phyloP scores from a whole-genome alignment of 64 coral and sea anemone genomes.

The Montipora capricornis region DNA sequence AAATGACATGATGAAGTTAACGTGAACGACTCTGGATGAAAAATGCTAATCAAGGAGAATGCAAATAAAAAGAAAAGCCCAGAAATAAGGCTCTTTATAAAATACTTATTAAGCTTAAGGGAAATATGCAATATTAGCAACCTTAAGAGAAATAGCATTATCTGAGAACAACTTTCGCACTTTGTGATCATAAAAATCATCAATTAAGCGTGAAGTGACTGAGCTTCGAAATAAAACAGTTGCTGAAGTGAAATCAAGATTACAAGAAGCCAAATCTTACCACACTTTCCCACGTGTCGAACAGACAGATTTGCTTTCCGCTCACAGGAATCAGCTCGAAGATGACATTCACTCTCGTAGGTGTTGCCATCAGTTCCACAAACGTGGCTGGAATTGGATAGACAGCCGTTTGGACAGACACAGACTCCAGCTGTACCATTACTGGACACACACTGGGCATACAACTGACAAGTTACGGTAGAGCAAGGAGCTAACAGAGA shows the following conservation, averaged over 20 bases:
- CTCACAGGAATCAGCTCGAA: constrained; percentile 17
- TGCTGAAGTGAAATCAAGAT: background rate
- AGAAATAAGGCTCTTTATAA: too few species aligned
- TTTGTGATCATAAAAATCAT: background rate
- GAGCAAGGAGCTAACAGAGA: constrained; percentile 47
- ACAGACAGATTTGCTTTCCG: constrained; percentile 42
- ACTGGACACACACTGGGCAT: constrained; percentile 57
- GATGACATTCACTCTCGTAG: constrained; percentile 81
- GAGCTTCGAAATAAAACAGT: background rate
- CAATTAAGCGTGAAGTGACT: background rate
- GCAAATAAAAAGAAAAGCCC: background rate
- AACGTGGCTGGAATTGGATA: constrained; percentile 23
- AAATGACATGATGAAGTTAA: background rate
- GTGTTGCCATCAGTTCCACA: constrained; percentile 91
- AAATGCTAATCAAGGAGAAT: background rate
- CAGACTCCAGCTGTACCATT: constrained; percentile 51
- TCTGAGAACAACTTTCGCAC: background rate
- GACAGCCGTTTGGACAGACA: constrained; percentile 75
- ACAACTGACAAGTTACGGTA: constrained; percentile 50
- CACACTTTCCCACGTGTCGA: background rate
- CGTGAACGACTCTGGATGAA: too few species aligned
- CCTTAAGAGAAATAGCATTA: background rate
- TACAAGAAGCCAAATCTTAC: background rate
- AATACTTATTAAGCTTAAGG: too few species aligned
- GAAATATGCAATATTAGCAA: too few species aligned